Percentiles rank a stretch among this genome's conserved stretches.
phyloP scores from a whole-genome alignment of 2,797 vertebrate species.

The Scolopax bukidnonensis region DNA sequence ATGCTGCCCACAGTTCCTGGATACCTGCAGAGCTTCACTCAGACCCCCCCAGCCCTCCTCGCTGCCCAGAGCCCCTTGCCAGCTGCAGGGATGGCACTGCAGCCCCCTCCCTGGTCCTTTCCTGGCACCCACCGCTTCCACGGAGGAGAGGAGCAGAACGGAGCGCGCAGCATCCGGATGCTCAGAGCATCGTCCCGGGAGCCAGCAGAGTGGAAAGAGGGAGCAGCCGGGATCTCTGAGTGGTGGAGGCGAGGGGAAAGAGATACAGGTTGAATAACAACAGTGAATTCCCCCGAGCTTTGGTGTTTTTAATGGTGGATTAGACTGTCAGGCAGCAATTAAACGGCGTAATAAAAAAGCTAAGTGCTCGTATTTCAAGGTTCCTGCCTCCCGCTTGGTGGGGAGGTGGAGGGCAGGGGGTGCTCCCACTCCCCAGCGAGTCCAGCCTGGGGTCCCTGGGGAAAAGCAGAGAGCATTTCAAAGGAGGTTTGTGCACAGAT shows the following conservation, averaged over 20 bases:
- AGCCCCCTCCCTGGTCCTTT: rapidly evolving
- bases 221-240: background rate
- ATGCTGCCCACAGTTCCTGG: rapidly evolving
- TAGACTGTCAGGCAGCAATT: constrained; percentile 70
- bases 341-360: constrained; percentile 62
- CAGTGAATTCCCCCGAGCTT: constrained; percentile 19
- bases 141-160: background rate
- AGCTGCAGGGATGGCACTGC: background rate
- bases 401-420: background rate
- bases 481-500: background rate
- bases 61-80: rapidly evolving
- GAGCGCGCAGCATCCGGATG: rapidly evolving
- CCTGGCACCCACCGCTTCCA: background rate
- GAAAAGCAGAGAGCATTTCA: background rate
- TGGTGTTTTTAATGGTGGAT: constrained; percentile 59
- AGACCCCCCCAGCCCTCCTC: background rate
- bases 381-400: background rate
- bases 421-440: background rate
- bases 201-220: background rate
- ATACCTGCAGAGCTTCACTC: rapidly evolving
- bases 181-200: background rate
- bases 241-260: background rate
- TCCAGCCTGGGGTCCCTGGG: background rate
- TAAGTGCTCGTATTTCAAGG: constrained; percentile 49
- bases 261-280: constrained; percentile 14